A percentile compares a stretch with the other conserved stretches of the same genome.
Evolutionary conservation across 1,140 invertebrate species (phyloP).

Genomic region (Drosophila lacertosa): DNA sequence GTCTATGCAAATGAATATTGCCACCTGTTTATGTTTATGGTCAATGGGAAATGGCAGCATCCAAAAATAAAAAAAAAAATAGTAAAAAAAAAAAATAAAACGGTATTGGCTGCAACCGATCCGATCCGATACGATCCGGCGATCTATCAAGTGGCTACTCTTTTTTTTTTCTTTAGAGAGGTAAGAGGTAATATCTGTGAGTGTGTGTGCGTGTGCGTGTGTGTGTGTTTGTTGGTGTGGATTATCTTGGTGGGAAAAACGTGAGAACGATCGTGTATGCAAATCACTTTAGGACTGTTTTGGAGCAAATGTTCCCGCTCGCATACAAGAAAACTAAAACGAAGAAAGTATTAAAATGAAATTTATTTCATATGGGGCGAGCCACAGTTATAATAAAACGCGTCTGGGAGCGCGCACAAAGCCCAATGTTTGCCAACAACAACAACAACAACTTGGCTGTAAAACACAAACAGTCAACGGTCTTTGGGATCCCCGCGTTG

Average conservation of each 20-base stretch:
- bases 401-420: constrained; percentile 76
- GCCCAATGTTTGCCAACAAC: constrained; percentile 78
- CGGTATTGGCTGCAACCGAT: constrained; percentile 65
- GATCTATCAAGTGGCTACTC: constrained; percentile 66
- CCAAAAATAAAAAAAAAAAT: background rate
- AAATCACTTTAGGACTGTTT: constrained; percentile 68
- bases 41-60: constrained; percentile 57
- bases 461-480: constrained; percentile 64
- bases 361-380: constrained; percentile 77
- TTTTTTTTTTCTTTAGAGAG: background rate
- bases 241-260: constrained; percentile 73
- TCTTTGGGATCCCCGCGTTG: constrained; percentile 29
- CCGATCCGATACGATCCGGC: constrained; percentile 19
- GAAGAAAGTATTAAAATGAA: constrained; percentile 82
- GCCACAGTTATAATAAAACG: constrained; percentile 81
- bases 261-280: constrained; percentile 76
- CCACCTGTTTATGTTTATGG: constrained; percentile 82
- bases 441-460: constrained; percentile 59
- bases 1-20: constrained; percentile 83
- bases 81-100: constrained; percentile 26
- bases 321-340: constrained; percentile 78
- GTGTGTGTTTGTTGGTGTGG: constrained; percentile 33
- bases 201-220: background rate
- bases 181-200: constrained; percentile 1
- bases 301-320: constrained; percentile 17